Percentiles rank a stretch among this genome's conserved stretches.
Conservation (phyloP, 2,113 vertebrate genomes). For the Thamnaconus septentrionalis region DNA sequence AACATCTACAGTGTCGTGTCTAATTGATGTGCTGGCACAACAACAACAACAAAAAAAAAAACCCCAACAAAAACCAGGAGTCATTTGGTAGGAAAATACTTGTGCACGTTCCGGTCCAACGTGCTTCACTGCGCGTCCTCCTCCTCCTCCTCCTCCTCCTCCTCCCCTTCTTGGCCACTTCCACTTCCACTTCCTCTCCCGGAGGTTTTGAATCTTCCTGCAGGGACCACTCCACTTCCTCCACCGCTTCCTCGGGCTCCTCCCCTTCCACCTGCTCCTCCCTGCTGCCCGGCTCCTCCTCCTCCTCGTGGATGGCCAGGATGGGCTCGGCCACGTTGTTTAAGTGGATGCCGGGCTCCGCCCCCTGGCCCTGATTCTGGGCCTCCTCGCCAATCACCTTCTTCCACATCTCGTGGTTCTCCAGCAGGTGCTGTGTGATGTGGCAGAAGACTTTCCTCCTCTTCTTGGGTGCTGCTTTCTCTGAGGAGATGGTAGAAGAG, state of each 20-base stretch:
- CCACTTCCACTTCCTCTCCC: conserved; percentile 69
- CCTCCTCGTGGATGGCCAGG: conserved; percentile 91
- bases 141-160: conserved; percentile 68
- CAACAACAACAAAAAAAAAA: conserved; percentile 70
- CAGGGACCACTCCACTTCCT: conserved; percentile 58
- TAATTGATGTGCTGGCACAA: conserved; percentile 94
- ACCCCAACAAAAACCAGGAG: conserved; percentile 65
- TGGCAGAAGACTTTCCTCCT: conserved; percentile 92
- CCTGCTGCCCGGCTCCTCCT: conserved; percentile 82
- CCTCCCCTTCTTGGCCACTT: conserved; percentile 53
- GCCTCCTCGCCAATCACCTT: conserved; percentile 89
- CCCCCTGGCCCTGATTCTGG: conserved; percentile 61
- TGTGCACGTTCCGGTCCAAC: not conserved
- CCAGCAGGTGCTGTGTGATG: conserved; percentile 92
- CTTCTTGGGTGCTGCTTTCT: conserved; percentile 83
- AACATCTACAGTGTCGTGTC: conserved; percentile 99
- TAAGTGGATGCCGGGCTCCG: conserved; percentile 67
- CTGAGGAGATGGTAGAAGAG: conserved; percentile 65
- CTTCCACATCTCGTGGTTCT: conserved; percentile 99
- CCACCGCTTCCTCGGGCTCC: conserved; percentile 62
- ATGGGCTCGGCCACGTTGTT: conserved; percentile 85
- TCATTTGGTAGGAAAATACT: conserved; percentile 75
- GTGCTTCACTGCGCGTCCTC: conserved; percentile 10
- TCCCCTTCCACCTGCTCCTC: conserved; percentile 76
- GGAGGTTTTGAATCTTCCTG: conserved; percentile 58